Percentiles rank a stretch among this genome's conserved stretches.
Conservation (phyloP, 23 tunicate species). For the Styela clava region DNA sequence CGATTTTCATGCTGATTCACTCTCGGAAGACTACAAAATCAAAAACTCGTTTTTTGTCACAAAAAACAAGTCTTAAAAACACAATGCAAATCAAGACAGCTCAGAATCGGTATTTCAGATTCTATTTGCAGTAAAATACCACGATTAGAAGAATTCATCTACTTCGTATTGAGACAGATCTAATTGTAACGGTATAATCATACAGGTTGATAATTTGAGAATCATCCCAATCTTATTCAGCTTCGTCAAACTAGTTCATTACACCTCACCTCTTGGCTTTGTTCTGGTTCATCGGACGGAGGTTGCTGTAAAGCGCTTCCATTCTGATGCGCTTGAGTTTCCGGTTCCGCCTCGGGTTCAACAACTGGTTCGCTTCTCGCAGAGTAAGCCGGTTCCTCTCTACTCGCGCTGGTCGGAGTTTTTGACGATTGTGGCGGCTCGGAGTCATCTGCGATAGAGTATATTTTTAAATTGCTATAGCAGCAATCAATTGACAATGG, state of each 20-base stretch:
- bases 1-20: no score
- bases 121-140: background rate
- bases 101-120: background rate
- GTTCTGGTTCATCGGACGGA: background rate
- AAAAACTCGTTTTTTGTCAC: background rate
- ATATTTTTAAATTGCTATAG: background rate
- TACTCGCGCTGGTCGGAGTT: constrained; percentile 23
- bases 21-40: background rate
- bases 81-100: background rate
- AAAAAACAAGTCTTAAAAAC: background rate
- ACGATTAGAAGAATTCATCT: no score
- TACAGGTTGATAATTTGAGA: no score
- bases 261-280: background rate
- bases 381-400: background rate
- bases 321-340: background rate
- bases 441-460: constrained; percentile 6
- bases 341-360: background rate
- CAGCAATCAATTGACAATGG: no score
- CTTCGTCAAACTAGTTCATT: no score
- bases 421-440: constrained; percentile 12
- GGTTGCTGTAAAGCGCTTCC: background rate
- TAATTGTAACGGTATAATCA: no score
- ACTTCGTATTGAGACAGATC: no score
- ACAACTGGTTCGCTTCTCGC: constrained; percentile 2
- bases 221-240: no score